A percentile compares a stretch with the other conserved stretches of the same genome.
phyloP scores from a whole-genome alignment of 2,888 invertebrate species.

The Drepana falcataria region DNA sequence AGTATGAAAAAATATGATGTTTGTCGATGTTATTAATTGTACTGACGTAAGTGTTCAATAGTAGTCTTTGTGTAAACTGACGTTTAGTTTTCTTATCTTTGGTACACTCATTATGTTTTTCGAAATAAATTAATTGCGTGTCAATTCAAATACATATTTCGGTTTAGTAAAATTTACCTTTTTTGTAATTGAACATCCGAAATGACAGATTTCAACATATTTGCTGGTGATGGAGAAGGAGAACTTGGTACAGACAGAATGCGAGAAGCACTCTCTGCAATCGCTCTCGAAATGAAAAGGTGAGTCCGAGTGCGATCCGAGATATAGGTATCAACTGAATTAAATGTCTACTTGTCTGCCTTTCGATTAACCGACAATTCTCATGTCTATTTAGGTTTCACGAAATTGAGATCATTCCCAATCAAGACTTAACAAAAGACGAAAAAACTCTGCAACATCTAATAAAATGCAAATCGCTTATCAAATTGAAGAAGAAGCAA shows the following conservation, averaged over 20 bases:
- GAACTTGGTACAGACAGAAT: conserved; percentile 24
- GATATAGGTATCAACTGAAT: not conserved
- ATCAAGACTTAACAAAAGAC: conserved; percentile 7
- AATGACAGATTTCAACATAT: not conserved
- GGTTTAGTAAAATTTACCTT: not conserved
- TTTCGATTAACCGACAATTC: not conserved
- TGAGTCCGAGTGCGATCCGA: conserved; percentile 10
- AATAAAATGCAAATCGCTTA: conserved; percentile 27
- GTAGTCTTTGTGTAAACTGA: too few species aligned
- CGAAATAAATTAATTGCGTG: too few species aligned
- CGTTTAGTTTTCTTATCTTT: too few species aligned
- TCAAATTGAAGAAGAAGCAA: conserved; percentile 32
- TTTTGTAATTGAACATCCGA: not conserved
- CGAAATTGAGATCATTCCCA: conserved; percentile 12
- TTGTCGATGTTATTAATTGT: too few species aligned
- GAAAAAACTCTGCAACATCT: conserved; percentile 24
- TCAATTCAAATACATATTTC: not conserved
- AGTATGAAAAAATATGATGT: too few species aligned
- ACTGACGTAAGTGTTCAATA: too few species aligned
- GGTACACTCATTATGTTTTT: too few species aligned
- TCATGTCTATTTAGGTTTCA: conserved; percentile 15
- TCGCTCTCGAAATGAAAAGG: conserved; percentile 50
- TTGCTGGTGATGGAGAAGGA: not conserved
- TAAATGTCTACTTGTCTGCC: not conserved
- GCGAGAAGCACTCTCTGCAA: conserved; percentile 37